Conservation (phyloP, 2,888 invertebrate species). For the Sminthurides aquaticus region DNA sequence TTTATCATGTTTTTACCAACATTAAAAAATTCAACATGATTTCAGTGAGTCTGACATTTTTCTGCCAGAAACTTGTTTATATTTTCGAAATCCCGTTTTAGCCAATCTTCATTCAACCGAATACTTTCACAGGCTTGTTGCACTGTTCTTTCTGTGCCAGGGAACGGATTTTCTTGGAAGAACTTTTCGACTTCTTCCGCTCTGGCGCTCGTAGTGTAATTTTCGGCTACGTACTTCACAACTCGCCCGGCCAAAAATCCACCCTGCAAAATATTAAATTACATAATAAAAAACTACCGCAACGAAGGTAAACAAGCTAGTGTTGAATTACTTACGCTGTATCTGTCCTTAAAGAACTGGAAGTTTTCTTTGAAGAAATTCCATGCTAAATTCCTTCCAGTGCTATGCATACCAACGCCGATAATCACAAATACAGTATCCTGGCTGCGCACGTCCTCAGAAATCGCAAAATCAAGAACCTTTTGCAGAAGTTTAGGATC, state of each 20-base stretch:
- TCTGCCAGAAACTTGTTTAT: background rate
- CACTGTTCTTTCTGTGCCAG: slow-evolving; percentile 49
- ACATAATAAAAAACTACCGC: background rate
- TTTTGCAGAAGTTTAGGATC: slow-evolving; percentile 63
- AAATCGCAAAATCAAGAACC: slow-evolving; percentile 72
- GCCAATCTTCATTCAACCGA: slow-evolving; percentile 49
- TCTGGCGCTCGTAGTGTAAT: slow-evolving; percentile 49
- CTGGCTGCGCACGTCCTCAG: slow-evolving; percentile 83
- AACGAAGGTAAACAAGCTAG: background rate
- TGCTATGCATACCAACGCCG: slow-evolving; percentile 70
- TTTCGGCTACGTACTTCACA: slow-evolving; percentile 47
- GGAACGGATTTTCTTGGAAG: slow-evolving; percentile 48
- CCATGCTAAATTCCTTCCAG: slow-evolving; percentile 83
- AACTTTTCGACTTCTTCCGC: slow-evolving; percentile 48
- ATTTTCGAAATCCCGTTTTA: slow-evolving; percentile 40
- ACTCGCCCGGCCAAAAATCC: slow-evolving; percentile 69
- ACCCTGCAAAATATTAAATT: slow-evolving; percentile 51
- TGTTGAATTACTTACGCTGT: slow-evolving; percentile 53
- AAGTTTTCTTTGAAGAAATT: slow-evolving; percentile 77
- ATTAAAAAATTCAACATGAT: too few species aligned
- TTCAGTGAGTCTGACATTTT: background rate
- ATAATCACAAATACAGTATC: slow-evolving; percentile 84
- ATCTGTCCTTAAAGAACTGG: slow-evolving; percentile 65
- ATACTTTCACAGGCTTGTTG: slow-evolving; percentile 51
- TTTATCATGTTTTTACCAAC: too few species aligned